Percentiles rank a stretch among this genome's conserved stretches.
Evolutionary conservation across 64 coral and sea anemone species (phyloP).

Genomic region (Montipora cactus): DNA sequence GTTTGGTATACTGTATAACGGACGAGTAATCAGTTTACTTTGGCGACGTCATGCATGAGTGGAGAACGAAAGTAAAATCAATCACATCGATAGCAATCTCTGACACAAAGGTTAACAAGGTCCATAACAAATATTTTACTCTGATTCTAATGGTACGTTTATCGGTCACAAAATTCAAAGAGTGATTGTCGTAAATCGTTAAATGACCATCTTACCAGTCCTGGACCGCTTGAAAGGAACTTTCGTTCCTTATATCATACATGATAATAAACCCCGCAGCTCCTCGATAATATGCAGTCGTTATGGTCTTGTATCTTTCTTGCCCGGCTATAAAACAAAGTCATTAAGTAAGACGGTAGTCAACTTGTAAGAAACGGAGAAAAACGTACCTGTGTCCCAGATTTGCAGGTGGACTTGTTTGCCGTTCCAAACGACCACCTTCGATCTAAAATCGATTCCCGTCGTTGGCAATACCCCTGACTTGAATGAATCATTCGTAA

Average conservation of each 20-base stretch:
- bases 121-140: no score
- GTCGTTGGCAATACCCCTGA: conserved; percentile 95
- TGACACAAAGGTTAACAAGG: no score
- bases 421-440: conserved; percentile 95
- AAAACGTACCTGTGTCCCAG: conserved; percentile 92
- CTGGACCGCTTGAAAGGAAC: conserved; percentile 93
- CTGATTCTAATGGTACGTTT: no score
- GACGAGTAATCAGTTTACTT: no score
- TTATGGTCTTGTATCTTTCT: conserved; percentile 98
- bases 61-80: no score
- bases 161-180: no score
- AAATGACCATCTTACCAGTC: conserved; percentile 69
- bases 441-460: conserved; percentile 99
- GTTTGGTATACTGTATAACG: no score
- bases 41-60: no score
- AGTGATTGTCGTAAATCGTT: no score
- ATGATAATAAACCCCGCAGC: conserved; percentile 98
- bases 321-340: conserved; percentile 88
- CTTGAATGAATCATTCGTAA: conserved; percentile 95
- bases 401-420: conserved; percentile 98
- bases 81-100: no score
- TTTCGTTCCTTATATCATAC: conserved; percentile 99
- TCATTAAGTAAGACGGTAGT: neutral
- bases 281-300: conserved; percentile 95
- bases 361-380: neutral